phyloP scores from a whole-genome alignment of 2,113 vertebrate species.

The Genyomyrus donnyi region DNA sequence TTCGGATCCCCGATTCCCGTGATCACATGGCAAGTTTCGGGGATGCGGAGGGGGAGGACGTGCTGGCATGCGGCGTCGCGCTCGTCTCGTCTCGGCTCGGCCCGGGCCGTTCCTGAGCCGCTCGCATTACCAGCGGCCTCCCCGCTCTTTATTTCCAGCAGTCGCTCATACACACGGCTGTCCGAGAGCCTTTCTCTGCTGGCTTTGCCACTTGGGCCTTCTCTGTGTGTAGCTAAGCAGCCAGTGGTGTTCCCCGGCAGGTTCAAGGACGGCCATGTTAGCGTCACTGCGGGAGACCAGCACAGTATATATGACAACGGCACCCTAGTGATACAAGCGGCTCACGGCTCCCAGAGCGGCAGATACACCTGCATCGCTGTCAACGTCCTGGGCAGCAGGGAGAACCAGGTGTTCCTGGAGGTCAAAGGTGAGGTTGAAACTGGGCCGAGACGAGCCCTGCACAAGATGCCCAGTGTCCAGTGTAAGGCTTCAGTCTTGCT shows the following conservation, averaged over 20 bases:
- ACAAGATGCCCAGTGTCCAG: neutral
- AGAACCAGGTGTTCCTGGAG: constrained; percentile 83
- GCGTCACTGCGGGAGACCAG: constrained; percentile 69
- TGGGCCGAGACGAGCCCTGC: neutral
- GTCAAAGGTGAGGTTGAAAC: constrained; percentile 79
- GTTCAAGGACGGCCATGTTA: constrained; percentile 81
- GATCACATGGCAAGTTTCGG: constrained; percentile 75
- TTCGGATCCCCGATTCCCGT: constrained; percentile 89
- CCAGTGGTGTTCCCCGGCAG: constrained; percentile 46
- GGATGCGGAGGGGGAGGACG: neutral
- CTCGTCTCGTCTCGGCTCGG: neutral
- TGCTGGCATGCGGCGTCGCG: neutral
- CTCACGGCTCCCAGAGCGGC: constrained; percentile 70
- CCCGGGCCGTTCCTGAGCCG: no score
- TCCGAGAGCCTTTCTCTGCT: neutral
- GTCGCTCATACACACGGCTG: neutral
- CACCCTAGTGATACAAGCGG: constrained; percentile 76
- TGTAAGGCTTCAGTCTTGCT: neutral
- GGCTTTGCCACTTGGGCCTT: neutral
- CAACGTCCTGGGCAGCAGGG: constrained; percentile 72
- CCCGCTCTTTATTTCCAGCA: neutral
- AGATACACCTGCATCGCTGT: constrained; percentile 84
- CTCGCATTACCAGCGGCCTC: neutral
- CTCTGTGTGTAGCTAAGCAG: neutral
- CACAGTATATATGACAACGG: constrained; percentile 82